phyloP scores from a whole-genome alignment of 2,888 invertebrate species.

The Himalopsyche japonica region DNA sequence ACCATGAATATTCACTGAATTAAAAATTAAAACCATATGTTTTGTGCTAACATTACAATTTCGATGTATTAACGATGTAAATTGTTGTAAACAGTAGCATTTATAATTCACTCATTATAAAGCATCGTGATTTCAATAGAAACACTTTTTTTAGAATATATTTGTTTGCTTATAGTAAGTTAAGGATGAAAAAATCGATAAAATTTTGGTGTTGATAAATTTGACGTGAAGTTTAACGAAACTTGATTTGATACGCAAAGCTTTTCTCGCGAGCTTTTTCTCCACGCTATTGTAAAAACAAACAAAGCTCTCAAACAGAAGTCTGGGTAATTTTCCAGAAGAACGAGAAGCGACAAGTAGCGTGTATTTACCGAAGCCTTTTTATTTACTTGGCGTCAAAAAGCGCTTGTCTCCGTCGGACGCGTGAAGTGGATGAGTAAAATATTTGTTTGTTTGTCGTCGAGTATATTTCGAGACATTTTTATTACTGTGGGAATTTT shows the following conservation, averaged over 20 bases:
- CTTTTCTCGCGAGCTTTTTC: not conserved
- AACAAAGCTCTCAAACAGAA: not conserved
- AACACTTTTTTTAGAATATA: no score
- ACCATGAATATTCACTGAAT: no score
- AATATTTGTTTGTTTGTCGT: constrained; percentile 34
- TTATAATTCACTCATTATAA: no score
- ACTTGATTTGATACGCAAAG: not conserved
- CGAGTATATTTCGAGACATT: constrained; percentile 22
- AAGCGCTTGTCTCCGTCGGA: not conserved
- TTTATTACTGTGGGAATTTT: constrained; percentile 28
- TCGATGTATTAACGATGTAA: no score
- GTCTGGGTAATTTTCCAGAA: not conserved
- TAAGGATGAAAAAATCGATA: no score
- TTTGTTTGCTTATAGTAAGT: no score
- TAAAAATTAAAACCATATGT: no score
- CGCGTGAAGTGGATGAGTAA: constrained; percentile 24
- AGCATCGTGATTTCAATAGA: no score
- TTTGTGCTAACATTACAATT: no score
- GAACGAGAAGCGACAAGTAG: not conserved
- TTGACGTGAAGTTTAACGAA: not conserved
- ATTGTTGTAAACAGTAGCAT: no score
- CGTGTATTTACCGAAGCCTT: not conserved
- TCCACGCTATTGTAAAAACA: not conserved
- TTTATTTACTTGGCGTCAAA: not conserved
- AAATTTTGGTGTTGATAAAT: no score